phyloP scores from a whole-genome alignment of 2,797 vertebrate species.

The Characodon lateralis region DNA sequence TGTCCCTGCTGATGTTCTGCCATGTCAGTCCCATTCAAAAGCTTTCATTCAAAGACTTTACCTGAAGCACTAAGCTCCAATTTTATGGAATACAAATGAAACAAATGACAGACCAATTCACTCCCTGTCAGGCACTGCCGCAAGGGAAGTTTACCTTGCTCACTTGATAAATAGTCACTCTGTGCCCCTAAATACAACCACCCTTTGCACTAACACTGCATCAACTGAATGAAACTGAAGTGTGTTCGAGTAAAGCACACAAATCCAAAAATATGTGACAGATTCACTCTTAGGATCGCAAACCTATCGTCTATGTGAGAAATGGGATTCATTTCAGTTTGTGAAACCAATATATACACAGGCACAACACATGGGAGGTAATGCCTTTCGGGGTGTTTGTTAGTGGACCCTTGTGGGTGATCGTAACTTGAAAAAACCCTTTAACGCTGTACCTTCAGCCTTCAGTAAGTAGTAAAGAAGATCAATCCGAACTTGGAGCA shows the following conservation, averaged over 20 bases:
- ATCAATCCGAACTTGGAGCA: conserved; percentile 60
- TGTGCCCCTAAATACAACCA: conserved; percentile 34
- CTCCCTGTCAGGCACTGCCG: conserved; percentile 38
- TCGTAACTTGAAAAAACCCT: conserved; percentile 48
- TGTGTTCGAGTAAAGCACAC: conserved; percentile 23
- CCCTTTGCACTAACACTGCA: conserved; percentile 5
- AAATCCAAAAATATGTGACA: conserved; percentile 48
- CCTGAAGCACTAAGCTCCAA: conserved; percentile 14
- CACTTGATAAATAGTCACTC: conserved; percentile 34
- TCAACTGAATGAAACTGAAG: conserved; percentile 19
- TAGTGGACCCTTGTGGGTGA: conserved; percentile 73
- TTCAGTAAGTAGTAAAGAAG: conserved; percentile 56
- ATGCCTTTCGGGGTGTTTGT: conserved; percentile 38
- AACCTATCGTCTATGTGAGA: conserved; percentile 43
- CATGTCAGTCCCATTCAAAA: conserved; percentile 10
- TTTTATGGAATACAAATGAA: conserved; percentile 56
- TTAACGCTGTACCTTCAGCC: conserved; percentile 41
- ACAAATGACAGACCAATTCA: conserved; percentile 51
- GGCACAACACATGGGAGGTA: conserved; percentile 43
- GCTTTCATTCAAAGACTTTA: conserved; percentile 55
- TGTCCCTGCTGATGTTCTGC: not conserved
- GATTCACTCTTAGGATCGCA: conserved; percentile 32
- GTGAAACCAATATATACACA: conserved; percentile 57
- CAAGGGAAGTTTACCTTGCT: conserved; percentile 35
- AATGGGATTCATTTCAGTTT: conserved; percentile 49